A percentile compares a stretch with the other conserved stretches of the same genome.
Evolutionary conservation across 2,797 vertebrate genomes (phyloP).

Genomic region (Strix occidentalis): DNA sequence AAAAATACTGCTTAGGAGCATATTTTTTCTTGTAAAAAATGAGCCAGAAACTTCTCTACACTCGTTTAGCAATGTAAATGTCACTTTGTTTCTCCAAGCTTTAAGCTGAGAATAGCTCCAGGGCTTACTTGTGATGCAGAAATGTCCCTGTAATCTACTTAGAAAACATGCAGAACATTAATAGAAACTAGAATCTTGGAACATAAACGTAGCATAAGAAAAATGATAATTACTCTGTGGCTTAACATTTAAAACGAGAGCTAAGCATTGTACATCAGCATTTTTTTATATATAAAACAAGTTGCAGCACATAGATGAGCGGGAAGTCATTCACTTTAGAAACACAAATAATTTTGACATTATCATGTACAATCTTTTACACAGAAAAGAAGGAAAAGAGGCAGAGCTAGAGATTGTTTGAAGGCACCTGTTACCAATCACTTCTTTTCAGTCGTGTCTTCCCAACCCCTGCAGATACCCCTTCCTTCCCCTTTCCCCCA

Average conservation of each 20-base stretch:
- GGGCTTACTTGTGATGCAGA: constrained; percentile 76
- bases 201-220: constrained; percentile 73
- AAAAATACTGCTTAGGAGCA: constrained; percentile 27
- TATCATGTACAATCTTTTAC: constrained; percentile 7
- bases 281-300: constrained; percentile 62
- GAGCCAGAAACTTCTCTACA: constrained; percentile 67
- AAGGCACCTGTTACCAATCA: constrained; percentile 58
- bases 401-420: constrained; percentile 16
- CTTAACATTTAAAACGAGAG: constrained; percentile 74
- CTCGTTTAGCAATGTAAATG: constrained; percentile 71
- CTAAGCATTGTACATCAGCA: constrained; percentile 62
- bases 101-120: constrained; percentile 72
- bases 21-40: constrained; percentile 53
- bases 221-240: constrained; percentile 78
- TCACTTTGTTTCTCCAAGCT: constrained; percentile 72
- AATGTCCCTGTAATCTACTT: constrained; percentile 77
- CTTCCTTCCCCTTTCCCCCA: constrained; percentile 22
- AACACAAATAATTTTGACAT: constrained; percentile 58
- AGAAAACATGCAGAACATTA: constrained; percentile 76
- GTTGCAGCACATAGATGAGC: constrained; percentile 44
- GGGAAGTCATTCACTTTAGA: constrained; percentile 45
- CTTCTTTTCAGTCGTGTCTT: not conserved
- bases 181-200: constrained; percentile 71
- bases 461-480: constrained; percentile 30
- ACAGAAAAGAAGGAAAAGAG: not conserved